A percentile compares a stretch with the other conserved stretches of the same genome.
phyloP scores from a whole-genome alignment of 1,140 invertebrate genomes.

The Eupeodes corollae region DNA sequence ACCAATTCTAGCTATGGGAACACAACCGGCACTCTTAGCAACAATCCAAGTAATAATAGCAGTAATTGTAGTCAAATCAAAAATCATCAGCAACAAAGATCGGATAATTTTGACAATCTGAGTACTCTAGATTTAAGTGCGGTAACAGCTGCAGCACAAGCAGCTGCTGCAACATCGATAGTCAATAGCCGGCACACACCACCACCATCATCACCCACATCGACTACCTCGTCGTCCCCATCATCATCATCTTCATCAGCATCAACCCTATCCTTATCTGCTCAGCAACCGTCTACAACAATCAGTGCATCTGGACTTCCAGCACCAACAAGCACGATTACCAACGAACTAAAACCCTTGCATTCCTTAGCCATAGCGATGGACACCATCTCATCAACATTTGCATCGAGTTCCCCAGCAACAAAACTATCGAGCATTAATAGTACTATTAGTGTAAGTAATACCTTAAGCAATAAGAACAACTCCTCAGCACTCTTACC shows the following conservation, averaged over 20 bases:
- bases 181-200: neutral
- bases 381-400: no score
- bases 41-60: neutral
- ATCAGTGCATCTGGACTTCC: neutral
- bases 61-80: neutral
- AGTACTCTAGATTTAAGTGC: slow-evolving; percentile 8
- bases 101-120: slow-evolving; percentile 31
- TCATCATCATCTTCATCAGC: neutral
- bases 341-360: neutral
- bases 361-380: neutral
- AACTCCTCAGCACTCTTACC: neutral
- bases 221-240: neutral
- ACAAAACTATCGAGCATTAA: slow-evolving; percentile 8
- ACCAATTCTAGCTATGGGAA: neutral
- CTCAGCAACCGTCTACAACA: neutral
- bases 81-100: neutral
- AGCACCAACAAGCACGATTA: neutral
- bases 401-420: slow-evolving; percentile 19
- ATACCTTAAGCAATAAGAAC: neutral
- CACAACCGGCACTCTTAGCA: neutral
- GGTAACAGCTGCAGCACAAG: no score
- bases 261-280: no score
- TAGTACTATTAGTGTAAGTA: slow-evolving; percentile 14
- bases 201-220: neutral
- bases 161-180: neutral